These are phyloP conservation scores for Synanceia verrucosa DNA, from an alignment of 2,797 vertebrate species.

Conservation along the genomic window DNA sequence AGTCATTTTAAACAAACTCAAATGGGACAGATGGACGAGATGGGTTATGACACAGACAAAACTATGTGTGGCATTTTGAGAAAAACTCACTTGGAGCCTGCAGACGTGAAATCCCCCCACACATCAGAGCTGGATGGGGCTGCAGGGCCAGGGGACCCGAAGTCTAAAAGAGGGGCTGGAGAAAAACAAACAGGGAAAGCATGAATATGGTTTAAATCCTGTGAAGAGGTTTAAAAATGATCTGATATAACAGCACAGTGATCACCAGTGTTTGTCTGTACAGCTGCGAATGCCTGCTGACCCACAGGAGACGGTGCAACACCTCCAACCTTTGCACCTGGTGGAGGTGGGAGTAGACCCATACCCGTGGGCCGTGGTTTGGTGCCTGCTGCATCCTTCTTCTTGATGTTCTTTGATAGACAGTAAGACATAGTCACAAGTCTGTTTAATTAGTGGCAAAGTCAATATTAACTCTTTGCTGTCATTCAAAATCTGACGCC, in stretches of 20 bases:
- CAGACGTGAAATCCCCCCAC: constrained; percentile 96
- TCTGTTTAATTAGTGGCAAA: neutral
- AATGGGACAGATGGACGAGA: constrained; percentile 8
- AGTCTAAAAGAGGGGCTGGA: constrained; percentile 74
- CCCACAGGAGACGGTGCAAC: constrained; percentile 63
- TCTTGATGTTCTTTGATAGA: constrained; percentile 88
- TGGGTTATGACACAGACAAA: neutral
- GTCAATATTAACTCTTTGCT: too few relatives aligned
- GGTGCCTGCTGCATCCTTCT: constrained; percentile 84
- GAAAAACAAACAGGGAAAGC: neutral
- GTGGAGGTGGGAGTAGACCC: constrained; percentile 90
- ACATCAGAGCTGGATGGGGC: constrained; percentile 77
- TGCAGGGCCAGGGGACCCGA: constrained; percentile 52
- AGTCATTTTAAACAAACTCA: neutral
- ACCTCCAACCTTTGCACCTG: constrained; percentile 79
- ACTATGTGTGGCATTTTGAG: neutral
- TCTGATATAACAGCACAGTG: neutral
- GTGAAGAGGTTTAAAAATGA: neutral
- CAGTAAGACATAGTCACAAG: neutral
- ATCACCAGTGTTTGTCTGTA: constrained; percentile 80
- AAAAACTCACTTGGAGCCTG: constrained; percentile 87
- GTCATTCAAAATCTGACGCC: too few relatives aligned
- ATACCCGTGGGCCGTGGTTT: constrained; percentile 74
- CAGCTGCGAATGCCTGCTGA: constrained; percentile 53
- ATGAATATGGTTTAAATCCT: neutral